Percentiles rank a stretch among this genome's conserved stretches.
These are phyloP conservation scores for Dendrolimus houi DNA, from an alignment of 2,888 invertebrate species.

Conservation along the genomic window DNA sequence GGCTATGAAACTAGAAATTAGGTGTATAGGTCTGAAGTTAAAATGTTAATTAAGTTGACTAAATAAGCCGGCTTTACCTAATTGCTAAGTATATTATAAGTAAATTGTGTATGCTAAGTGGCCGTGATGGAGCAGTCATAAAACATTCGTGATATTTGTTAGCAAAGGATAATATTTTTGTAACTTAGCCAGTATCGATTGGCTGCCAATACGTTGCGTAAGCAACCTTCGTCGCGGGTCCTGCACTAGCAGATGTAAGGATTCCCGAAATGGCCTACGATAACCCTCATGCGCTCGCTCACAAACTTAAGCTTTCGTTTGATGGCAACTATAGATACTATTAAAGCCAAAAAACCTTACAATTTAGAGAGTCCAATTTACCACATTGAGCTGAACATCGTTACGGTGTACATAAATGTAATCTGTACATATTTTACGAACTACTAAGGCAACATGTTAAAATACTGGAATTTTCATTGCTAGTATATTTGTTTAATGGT, in stretches of 20 bases:
- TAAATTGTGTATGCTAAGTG: neutral
- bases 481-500: too few relatives aligned
- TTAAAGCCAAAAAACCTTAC: too few relatives aligned
- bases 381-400: neutral
- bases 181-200: slow-evolving; percentile 47
- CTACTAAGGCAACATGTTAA: too few relatives aligned
- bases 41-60: too few relatives aligned
- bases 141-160: neutral
- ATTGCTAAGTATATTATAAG: neutral
- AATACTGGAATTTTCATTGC: too few relatives aligned
- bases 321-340: neutral
- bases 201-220: slow-evolving; percentile 39
- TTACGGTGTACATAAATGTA: too few relatives aligned
- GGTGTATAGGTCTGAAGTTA: too few relatives aligned
- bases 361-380: neutral
- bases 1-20: too few relatives aligned
- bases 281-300: slow-evolving; percentile 13
- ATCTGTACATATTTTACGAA: too few relatives aligned
- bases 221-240: slow-evolving; percentile 33
- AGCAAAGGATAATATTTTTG: slow-evolving; percentile 40
- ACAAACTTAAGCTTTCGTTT: slow-evolving; percentile 1
- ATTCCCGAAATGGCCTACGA: slow-evolving; percentile 38
- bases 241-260: slow-evolving; percentile 46
- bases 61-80: too few relatives aligned
- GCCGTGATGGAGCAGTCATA: neutral